Conservation (phyloP, 2,888 invertebrate species). For the Melanargia galathea region DNA sequence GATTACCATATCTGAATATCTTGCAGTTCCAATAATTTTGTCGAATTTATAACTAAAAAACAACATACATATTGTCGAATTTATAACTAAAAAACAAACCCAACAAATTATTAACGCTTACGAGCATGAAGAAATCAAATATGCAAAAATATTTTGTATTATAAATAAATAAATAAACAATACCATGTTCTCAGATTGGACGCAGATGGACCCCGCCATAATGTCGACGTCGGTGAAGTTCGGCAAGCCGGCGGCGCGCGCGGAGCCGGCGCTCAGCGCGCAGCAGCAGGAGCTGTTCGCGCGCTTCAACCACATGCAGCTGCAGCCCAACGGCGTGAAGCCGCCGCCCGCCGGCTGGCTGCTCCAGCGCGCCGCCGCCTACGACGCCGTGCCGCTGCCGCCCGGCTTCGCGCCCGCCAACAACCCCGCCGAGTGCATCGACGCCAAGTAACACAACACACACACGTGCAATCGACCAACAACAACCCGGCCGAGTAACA, state of each 20-base stretch:
- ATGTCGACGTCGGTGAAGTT: constrained; percentile 87
- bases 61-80: too few species aligned
- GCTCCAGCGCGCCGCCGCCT: constrained; percentile 42
- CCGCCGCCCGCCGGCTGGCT: constrained; percentile 46
- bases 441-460: too few species aligned
- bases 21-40: too few species aligned
- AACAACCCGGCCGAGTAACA: too few species aligned
- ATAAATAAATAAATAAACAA: too few species aligned
- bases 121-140: too few species aligned
- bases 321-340: constrained; percentile 48
- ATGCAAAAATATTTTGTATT: too few species aligned
- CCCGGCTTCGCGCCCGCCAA: constrained; percentile 77
- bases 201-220: constrained; percentile 96
- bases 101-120: too few species aligned
- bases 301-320: constrained; percentile 66
- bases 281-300: constrained; percentile 72
- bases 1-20: too few species aligned
- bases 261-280: constrained; percentile 43
- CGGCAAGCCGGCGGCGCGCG: constrained; percentile 55
- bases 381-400: constrained; percentile 65
- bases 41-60: too few species aligned
- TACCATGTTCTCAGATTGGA: constrained; percentile 89
- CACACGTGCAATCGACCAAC: too few species aligned
- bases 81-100: too few species aligned
- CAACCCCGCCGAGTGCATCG: constrained; percentile 52